Evolutionary conservation across 2,797 vertebrate genomes (phyloP), one percentile per base, ranked within the genome.

Genomic region (Cirrhinus mrigala): DNA sequence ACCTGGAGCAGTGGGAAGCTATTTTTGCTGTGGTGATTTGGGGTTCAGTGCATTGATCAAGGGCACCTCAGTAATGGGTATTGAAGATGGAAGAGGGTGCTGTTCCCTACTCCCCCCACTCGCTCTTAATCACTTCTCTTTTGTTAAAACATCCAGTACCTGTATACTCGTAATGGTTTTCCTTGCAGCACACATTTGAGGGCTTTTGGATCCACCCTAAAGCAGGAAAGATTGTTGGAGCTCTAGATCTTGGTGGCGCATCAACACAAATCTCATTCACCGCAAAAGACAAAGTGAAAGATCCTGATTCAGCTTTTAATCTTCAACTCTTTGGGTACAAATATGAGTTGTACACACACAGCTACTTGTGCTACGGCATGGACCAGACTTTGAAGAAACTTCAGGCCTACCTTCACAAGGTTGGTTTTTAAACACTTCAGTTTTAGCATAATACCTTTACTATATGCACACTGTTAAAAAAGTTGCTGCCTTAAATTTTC

Each of bases 341-440:
- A 0, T 96, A 97, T 90, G 91, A 90, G 1, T 91, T 97, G 50
- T 97, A 97, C 83, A 96, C 96, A 0, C 94, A 97, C 87, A 97
- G 96, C 89, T 97, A 96, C 92, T 94, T 97, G 70, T 97, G 96
- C 92, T 97, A 96, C 0, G 96, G 96, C 46, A 93, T 94, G 0
- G 95, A 97, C 85, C 96, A 97, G 88, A 91, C 96, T 69, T 89
- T 96, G 85, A 93, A 60, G 82, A 94, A 92, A 88, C 87, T 97
- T 66, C 92, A 94, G 40, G 94, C 94, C 20, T 90, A 93, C 40
- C 85, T 93, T 0, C 88, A 96, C 4, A 93, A 94, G 96, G 96
- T 96, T 91, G 85, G 89, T 84, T 58, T 56, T 69, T 29, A 44
- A 22, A 62, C 4, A 2, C 5, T 33, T 52, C 4, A 27, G 0